Base-by-base conservation (phyloP, 2,113 vertebrate species). In the Okapia johnstoni region DNA sequence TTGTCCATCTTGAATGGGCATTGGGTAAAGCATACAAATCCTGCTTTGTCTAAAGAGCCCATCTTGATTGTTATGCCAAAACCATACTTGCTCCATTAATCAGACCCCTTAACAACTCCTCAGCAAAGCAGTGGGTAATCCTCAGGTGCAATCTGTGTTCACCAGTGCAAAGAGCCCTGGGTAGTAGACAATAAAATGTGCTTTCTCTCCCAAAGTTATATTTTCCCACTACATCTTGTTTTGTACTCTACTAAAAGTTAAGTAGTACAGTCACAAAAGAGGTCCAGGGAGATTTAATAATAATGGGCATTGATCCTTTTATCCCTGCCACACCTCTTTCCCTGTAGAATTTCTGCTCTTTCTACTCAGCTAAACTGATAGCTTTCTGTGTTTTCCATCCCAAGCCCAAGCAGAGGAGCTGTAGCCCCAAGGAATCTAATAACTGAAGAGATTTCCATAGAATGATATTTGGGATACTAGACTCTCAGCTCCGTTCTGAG, bases 41-140 rank as follows among this genome's bases (percentile, higher is more conserved):
- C 91, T 85, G 96, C 97, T 98, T 98, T 98, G 97, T 98, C 97
- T 97, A 88, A 96, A 94, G 93, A 93, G 50, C n/a, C 97, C 97
- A 97, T 97, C 98, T 93, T 97, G 97, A 97, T 97, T 96, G 97
- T 97, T 97, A 97, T 98, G 97, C 97, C 97, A 96, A 98, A 98
- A 98, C 97, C 97, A 98, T 94, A 98, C 97, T 98, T 97, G 94
- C 83, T 70, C 98, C 97, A 98, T 98, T 96, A 98, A 98, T 98
- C 98, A 98, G 97, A 43, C 46, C 86, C 93, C 85, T 57, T 96
- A 94, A 63, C 90, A 97, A 94, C 85, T 73, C 79, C 6, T 86
- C 93, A 92, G 93, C 50, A 48, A 60, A 84, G 90, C 50, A 93
- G 46, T 28, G 30, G 87, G 48, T 85, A 94, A 96, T 66, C 63